Conservation (phyloP, 1,140 invertebrate genomes). For the Drosophila suzukii region DNA sequence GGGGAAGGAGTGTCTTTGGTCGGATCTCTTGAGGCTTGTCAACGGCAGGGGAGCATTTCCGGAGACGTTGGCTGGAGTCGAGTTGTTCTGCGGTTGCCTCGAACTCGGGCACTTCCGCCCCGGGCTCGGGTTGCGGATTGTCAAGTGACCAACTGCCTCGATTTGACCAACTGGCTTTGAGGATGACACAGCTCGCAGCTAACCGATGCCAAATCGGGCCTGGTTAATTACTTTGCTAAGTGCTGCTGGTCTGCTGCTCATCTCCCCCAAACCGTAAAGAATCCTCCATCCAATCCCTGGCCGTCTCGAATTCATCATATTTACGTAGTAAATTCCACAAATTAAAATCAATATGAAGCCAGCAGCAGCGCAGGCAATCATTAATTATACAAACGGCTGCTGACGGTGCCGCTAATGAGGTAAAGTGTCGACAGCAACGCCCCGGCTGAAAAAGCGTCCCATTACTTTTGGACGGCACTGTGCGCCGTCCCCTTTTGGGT, state of each 20-base stretch:
- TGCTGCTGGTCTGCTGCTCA: slow-evolving; percentile 7
- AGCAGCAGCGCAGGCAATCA: slow-evolving; percentile 38
- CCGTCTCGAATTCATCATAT: slow-evolving; percentile 65
- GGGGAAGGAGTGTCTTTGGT: slow-evolving; percentile 62
- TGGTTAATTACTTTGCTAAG: slow-evolving; percentile 78
- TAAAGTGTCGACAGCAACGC: slow-evolving; percentile 59
- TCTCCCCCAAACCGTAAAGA: neutral
- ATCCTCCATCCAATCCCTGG: neutral
- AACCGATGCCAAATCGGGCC: slow-evolving; percentile 51
- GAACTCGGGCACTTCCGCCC: slow-evolving; percentile 46
- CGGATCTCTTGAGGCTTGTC: slow-evolving; percentile 62
- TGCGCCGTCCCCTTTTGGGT: slow-evolving; percentile 7
- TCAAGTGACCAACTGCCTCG: slow-evolving; percentile 52
- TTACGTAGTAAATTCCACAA: slow-evolving; percentile 65
- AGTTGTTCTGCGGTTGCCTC: slow-evolving; percentile 52
- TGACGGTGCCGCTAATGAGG: slow-evolving; percentile 47
- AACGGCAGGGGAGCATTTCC: slow-evolving; percentile 58
- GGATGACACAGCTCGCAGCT: slow-evolving; percentile 27
- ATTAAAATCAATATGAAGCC: slow-evolving; percentile 63
- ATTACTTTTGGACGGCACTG: slow-evolving; percentile 61
- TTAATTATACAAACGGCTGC: slow-evolving; percentile 62
- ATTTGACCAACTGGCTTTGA: slow-evolving; percentile 31
- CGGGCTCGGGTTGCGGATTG: slow-evolving; percentile 31
- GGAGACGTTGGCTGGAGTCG: slow-evolving; percentile 12
- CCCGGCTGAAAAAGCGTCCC: slow-evolving; percentile 32